Base-by-base conservation (phyloP, 1,140 invertebrate species). In the Pomacea maculata region DNA sequence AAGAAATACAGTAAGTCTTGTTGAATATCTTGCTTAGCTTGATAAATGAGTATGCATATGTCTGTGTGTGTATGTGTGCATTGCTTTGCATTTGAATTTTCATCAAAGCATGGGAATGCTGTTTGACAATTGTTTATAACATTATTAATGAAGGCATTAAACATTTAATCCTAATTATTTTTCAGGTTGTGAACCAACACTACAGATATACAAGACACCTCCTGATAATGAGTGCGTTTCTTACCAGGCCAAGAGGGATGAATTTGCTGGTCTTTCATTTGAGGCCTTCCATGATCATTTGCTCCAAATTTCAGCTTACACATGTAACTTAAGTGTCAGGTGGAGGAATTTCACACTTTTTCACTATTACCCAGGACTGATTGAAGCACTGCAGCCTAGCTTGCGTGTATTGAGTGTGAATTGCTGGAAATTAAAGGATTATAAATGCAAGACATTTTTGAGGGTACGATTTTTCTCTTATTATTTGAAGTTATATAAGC, bases 201-300 rank as follows among this genome's bases (percentile, higher is more conserved):
- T 25, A 12, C 21, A 70, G 21, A 10, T 70, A 11, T 70, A 25
- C 67, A 12, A 34, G 12, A 17, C 67, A 11, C 67, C 21, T n/a
- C 21, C n/a, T 17, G 11, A 70, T 1, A n/a, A 70, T 21, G 21
- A 25, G 67, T 70, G 29, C 67, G 2, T 25, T n/a, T n/a, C 21
- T 6, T 9, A 10, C 29, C 67, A 75, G 17, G 34, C 34, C 0
- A 75, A 19, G 21, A 54, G 17, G 54, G 73, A 57, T 15, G 29
- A 75, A 21, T 75, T 75, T 21, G 3, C 73, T n/a, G 17, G 52
- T n/a, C 57, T 34, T n/a, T 55, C 73, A 55, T 57, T 57, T 21
- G 73, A 75, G 54, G 45, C 34, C 19, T 75, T 75, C 52, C 21
- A 21, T n/a, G 21, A n/a, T 55, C 73, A 75, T 55, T n/a, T 57